These are phyloP conservation scores for Ommatoiulus sabulosus DNA, from an alignment of 2,888 invertebrate species.

Conservation along the genomic window DNA sequence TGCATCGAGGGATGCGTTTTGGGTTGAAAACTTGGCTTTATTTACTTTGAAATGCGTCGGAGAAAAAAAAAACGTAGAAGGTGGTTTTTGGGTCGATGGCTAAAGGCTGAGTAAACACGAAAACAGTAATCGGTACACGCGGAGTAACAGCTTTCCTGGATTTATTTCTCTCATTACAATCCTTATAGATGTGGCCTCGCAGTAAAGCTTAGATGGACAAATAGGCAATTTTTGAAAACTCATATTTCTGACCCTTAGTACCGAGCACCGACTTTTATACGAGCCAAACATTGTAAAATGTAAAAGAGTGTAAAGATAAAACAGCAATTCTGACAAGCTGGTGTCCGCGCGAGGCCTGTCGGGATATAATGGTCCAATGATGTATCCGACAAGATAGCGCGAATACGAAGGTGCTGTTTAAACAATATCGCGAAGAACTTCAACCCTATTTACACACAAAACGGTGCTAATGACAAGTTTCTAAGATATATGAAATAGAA, in stretches of 20 bases:
- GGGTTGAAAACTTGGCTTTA: conserved; percentile 35
- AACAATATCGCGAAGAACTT: background rate
- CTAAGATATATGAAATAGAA: no score
- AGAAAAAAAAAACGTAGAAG: background rate
- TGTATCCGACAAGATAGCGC: background rate
- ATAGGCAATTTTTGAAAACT: conserved; percentile 46
- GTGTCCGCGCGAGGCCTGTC: background rate
- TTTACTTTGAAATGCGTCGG: background rate
- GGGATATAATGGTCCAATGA: background rate
- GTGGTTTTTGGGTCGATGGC: conserved; percentile 47
- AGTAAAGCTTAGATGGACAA: conserved; percentile 32
- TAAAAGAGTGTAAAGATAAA: conserved; percentile 48
- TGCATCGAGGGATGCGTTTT: conserved; percentile 15
- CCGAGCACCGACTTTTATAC: background rate
- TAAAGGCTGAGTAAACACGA: conserved; percentile 48
- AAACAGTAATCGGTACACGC: conserved; percentile 34
- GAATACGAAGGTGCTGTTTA: background rate
- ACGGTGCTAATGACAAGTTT: no score
- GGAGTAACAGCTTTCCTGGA: conserved; percentile 47
- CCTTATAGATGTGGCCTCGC: conserved; percentile 27
- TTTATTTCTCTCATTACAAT: conserved; percentile 45
- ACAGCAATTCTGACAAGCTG: conserved; percentile 45
- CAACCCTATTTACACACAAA: no score
- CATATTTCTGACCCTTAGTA: conserved; percentile 41
- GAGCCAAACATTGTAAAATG: conserved; percentile 48